phyloP scores from a whole-genome alignment of 2,113 vertebrate species.

The Beaufortia kweichowensis region DNA sequence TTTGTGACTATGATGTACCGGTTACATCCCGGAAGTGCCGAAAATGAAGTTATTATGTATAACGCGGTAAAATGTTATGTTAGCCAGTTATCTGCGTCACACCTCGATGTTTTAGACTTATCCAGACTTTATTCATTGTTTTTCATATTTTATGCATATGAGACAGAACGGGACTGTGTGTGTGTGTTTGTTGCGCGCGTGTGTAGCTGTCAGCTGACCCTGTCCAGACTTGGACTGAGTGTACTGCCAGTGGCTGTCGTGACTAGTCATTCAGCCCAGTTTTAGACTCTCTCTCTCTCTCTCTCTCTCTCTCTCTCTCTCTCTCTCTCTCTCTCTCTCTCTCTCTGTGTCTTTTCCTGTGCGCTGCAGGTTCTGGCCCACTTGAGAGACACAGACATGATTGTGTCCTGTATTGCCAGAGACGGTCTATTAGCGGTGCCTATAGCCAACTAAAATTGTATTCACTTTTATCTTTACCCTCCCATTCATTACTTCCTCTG shows the following conservation, averaged over 20 bases:
- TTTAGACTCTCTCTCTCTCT: no score
- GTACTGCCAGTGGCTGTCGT: slow-evolving; percentile 56
- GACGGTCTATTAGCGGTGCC: slow-evolving; percentile 49
- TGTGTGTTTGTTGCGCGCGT: slow-evolving; percentile 31
- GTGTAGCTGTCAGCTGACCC: slow-evolving; percentile 49
- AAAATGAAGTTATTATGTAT: not conserved
- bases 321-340: slow-evolving; percentile 51
- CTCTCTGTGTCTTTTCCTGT: slow-evolving; percentile 56
- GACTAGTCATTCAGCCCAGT: slow-evolving; percentile 54
- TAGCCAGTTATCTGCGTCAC: not conserved
- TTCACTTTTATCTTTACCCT: slow-evolving; percentile 1
- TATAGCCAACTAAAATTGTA: slow-evolving; percentile 20
- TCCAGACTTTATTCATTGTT: slow-evolving; percentile 13
- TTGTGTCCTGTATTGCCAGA: slow-evolving; percentile 46
- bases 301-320: slow-evolving; percentile 53
- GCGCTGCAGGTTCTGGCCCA: slow-evolving; percentile 55
- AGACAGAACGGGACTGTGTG: slow-evolving; percentile 23
- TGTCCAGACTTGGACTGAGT: slow-evolving; percentile 56
- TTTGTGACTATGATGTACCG: not conserved
- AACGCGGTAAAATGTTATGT: no score
- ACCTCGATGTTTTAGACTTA: not conserved
- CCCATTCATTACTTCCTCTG: not conserved
- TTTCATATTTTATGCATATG: slow-evolving; percentile 9
- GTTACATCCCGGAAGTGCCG: not conserved
- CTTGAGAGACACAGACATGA: slow-evolving; percentile 49